Evolutionary conservation across 2,797 vertebrate genomes (phyloP), one percentile per base, ranked within the genome.

Genomic region (Galago senegalensis): DNA sequence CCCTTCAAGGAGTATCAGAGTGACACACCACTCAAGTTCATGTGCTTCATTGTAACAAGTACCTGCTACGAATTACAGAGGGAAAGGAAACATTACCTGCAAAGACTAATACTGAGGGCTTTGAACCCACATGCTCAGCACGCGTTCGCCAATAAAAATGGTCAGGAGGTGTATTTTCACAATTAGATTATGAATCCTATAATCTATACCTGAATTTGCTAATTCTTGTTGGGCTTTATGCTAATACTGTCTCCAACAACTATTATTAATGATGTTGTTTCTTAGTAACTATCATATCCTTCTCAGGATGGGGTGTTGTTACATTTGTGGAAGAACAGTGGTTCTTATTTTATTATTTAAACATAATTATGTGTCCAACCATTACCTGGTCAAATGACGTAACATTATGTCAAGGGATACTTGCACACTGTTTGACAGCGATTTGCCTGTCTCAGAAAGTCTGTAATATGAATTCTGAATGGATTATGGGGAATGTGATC

Each of bases 161-260:
- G 76, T 53, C 49, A 75, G 27, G 27, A 34, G 61, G 58, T 7
- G 3, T 61, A 92, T 92, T 89, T 60, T 83, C 27, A 85, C 60
- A 91, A 49, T 79, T 73, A 56, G 31, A 77, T 75, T 82, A 81
- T 20, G 31, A 67, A 80, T 49, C 10, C 60, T 93, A 61, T 60
- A n/a, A 89, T 82, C 69, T 11, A 49, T 95, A 43, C 31, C 34
- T 60, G 75, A 75, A 88, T 96, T 85, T 90, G 14, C 37, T 94
- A 34, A 65, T 83, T 79, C 79, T 82, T 76, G 11, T 58, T n/a
- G 27, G 37, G 37, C 76, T 92, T 80, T 49, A 87, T 5, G 17
- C 25, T 80, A 72, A 82, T 0, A 27, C 5, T 80, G 43, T 77
- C n/a, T 87, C 67, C 27, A 85, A 81, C 70, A 90, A 34, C 34